Conservation (phyloP, 2,797 vertebrate genomes). For the Benthosema pterotum region DNA sequence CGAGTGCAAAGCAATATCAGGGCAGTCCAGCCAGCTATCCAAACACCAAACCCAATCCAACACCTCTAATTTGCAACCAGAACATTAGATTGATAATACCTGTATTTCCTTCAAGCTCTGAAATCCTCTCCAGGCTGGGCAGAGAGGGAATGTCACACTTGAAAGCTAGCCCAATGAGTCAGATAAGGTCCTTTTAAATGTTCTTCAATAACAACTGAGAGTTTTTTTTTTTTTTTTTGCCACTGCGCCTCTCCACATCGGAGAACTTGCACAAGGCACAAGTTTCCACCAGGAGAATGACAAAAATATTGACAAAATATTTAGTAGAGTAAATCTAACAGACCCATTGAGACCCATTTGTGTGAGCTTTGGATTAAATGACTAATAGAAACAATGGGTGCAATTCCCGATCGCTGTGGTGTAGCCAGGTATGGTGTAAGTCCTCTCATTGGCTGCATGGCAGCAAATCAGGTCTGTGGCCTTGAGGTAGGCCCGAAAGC, state of each 20-base stretch:
- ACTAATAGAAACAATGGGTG: too few species aligned
- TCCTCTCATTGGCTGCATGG: too few species aligned
- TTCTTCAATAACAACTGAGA: neutral
- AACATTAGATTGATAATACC: conserved; percentile 24
- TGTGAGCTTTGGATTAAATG: too few species aligned
- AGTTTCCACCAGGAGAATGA: too few species aligned
- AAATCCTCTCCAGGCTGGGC: conserved; percentile 1
- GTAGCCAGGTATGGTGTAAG: too few species aligned
- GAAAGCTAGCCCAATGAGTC: conserved; percentile 12
- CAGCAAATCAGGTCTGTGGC: too few species aligned
- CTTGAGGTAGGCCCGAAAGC: too few species aligned
- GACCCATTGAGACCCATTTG: too few species aligned
- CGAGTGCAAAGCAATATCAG: conserved; percentile 18
- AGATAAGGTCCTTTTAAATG: conserved; percentile 2
- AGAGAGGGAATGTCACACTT: conserved; percentile 1
- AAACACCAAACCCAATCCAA: conserved; percentile 7
- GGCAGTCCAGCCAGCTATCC: conserved; percentile 5
- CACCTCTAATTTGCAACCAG: conserved; percentile 8
- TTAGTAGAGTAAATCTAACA: too few species aligned
- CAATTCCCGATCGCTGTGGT: too few species aligned
- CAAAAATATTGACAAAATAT: too few species aligned
- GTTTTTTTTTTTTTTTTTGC: too few species aligned
- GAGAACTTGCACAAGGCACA: neutral
- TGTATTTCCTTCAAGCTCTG: conserved; percentile 15
- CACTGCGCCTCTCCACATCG: neutral